Conservation (phyloP, 2,888 invertebrate genomes). For the Eristalis tenax region DNA sequence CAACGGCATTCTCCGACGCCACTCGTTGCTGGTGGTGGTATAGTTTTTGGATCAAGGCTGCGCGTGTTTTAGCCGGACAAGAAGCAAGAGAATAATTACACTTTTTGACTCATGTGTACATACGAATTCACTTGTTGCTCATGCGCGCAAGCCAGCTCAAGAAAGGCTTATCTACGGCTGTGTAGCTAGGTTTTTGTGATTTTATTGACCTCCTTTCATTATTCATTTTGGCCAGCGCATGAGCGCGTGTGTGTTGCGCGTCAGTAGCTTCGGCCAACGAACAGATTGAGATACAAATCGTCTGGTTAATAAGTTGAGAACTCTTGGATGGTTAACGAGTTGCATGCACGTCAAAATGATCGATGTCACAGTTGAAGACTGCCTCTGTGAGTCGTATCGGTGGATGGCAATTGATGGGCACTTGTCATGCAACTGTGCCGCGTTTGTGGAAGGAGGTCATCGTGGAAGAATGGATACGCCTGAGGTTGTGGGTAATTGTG, state of each 20-base stretch:
- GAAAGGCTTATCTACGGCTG: slow-evolving; percentile 18
- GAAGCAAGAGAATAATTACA: neutral
- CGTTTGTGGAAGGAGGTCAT: slow-evolving; percentile 3
- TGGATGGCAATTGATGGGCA: slow-evolving; percentile 20
- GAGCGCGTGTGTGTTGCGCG: neutral
- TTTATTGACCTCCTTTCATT: slow-evolving; percentile 68
- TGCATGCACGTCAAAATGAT: slow-evolving; percentile 48
- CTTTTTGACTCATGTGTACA: neutral
- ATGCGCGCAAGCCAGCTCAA: neutral
- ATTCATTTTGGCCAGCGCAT: slow-evolving; percentile 25
- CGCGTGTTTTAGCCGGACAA: slow-evolving; percentile 11
- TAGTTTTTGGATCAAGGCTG: slow-evolving; percentile 64
- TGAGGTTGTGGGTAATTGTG: neutral
- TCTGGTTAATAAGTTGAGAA: slow-evolving; percentile 33
- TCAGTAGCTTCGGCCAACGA: neutral
- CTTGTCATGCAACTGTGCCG: slow-evolving; percentile 41
- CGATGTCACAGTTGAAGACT: slow-evolving; percentile 57
- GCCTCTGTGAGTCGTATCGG: slow-evolving; percentile 37
- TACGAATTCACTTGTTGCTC: neutral
- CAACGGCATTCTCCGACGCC: slow-evolving; percentile 52
- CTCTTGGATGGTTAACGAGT: slow-evolving; percentile 56
- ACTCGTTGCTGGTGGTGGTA: neutral
- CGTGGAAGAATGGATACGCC: slow-evolving; percentile 10
- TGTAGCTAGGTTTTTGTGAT: slow-evolving; percentile 38
- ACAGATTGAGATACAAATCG: slow-evolving; percentile 52